These are phyloP conservation scores for Bradynema listronoti DNA, from an alignment of 1,140 invertebrate species.

Conservation along the genomic window DNA sequence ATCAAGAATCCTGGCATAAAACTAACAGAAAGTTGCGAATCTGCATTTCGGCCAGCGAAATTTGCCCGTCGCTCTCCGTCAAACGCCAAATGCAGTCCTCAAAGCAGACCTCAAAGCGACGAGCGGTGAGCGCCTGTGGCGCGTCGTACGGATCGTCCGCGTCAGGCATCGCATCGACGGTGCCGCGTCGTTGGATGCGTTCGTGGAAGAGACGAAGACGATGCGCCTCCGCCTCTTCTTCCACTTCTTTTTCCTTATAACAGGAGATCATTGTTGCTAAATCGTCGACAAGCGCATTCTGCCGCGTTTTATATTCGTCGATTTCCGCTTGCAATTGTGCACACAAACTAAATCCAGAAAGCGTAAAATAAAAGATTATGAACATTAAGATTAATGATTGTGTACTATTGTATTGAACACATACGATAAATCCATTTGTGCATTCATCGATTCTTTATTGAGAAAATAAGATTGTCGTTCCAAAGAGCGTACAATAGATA, in stretches of 20 bases:
- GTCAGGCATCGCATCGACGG: too few species aligned
- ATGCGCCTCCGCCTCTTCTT: conserved; percentile 49
- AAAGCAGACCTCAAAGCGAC: conserved; percentile 93
- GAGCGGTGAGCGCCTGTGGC: conserved; percentile 65
- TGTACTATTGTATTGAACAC: neutral
- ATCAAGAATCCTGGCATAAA: too few species aligned
- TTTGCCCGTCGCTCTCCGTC: conserved; percentile 90
- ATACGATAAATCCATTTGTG: neutral
- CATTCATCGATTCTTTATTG: conserved; percentile 33
- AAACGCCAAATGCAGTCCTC: conserved; percentile 96
- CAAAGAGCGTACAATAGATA: conserved; percentile 43
- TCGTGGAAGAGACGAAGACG: conserved; percentile 7
- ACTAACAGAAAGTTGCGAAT: conserved; percentile 82
- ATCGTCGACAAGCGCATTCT: conserved; percentile 79
- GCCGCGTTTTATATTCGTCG: conserved; percentile 79
- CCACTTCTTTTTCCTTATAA: conserved; percentile 75
- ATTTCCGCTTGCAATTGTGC: conserved; percentile 62
- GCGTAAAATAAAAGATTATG: too few species aligned
- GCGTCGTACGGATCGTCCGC: conserved; percentile 30
- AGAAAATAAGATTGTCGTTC: conserved; percentile 55
- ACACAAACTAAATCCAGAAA: too few species aligned
- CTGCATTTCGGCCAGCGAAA: conserved; percentile 88
- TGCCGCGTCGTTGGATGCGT: too few species aligned
- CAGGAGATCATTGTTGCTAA: conserved; percentile 78
- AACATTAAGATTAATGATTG: too few species aligned